Evolutionary conservation across 2,797 vertebrate genomes (phyloP).

Genomic region (Momotus momota): DNA sequence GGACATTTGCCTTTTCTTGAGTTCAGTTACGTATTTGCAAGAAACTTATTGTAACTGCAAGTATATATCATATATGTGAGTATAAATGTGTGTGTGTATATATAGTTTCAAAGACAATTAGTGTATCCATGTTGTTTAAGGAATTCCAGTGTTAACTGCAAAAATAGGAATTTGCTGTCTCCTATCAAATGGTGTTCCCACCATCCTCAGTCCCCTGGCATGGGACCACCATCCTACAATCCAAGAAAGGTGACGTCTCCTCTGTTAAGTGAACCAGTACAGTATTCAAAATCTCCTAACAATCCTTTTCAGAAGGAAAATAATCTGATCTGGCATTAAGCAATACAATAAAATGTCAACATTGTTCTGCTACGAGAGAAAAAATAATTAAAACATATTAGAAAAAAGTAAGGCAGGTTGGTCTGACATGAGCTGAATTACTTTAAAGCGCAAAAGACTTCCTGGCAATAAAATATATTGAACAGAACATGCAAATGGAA

Average conservation of each 20-base stretch:
- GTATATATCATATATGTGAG: fast-evolving
- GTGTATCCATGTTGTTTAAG: background rate
- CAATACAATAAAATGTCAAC: background rate
- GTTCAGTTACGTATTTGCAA: background rate
- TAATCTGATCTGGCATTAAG: background rate
- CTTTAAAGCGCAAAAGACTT: background rate
- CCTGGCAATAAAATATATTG: background rate
- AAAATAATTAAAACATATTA: background rate
- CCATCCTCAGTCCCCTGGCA: background rate
- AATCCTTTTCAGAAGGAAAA: background rate
- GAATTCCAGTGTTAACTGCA: background rate
- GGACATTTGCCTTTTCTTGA: background rate
- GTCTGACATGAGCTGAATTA: background rate
- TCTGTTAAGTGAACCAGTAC: background rate
- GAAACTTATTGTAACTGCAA: background rate
- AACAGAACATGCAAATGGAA: background rate
- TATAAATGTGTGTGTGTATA: background rate
- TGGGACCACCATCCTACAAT: background rate
- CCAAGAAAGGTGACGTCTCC: background rate
- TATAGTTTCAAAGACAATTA: background rate
- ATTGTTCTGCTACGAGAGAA: background rate
- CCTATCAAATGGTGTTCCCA: background rate
- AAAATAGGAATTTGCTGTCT: background rate
- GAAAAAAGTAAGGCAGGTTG: background rate
- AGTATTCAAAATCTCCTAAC: background rate